These are phyloP conservation scores for Crypturellus tataupa DNA, from an alignment of 2,797 vertebrate species.

Conservation along the genomic window DNA sequence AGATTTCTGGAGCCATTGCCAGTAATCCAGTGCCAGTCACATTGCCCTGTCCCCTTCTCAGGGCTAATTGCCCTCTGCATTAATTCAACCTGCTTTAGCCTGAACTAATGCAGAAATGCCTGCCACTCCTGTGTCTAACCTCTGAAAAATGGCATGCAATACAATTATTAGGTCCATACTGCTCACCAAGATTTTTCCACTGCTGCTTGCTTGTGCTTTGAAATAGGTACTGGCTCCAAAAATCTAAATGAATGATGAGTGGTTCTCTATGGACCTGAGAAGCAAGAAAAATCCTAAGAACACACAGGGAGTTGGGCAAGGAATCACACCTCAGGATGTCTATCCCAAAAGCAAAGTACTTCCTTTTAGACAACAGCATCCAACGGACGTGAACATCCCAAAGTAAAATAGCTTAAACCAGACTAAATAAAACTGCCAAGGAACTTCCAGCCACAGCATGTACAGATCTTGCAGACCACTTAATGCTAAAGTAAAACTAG, in stretches of 20 bases:
- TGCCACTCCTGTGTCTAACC: too few species aligned
- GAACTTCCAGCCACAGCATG: neutral
- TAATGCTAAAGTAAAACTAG: neutral
- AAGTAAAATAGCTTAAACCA: neutral
- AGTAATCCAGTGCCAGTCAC: fast-evolving
- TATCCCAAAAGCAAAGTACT: neutral
- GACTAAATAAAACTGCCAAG: neutral
- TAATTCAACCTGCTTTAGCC: neutral
- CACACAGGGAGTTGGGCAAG: neutral
- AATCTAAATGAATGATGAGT: neutral
- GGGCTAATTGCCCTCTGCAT: neutral
- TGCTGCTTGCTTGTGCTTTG: neutral
- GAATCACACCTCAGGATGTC: neutral
- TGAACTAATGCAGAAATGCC: neutral
- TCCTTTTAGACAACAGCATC: neutral
- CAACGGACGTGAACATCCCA: neutral
- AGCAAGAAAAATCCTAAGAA: neutral
- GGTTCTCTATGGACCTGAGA: neutral
- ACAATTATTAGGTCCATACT: neutral
- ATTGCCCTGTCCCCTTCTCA: fast-evolving
- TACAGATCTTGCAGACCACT: neutral
- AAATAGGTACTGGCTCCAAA: neutral
- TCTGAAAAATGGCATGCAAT: neutral
- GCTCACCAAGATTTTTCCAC: neutral
- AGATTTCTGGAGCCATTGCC: neutral